Evolutionary conservation across 1,140 invertebrate genomes (phyloP).

Genomic region (Neodiprion virginianus): DNA sequence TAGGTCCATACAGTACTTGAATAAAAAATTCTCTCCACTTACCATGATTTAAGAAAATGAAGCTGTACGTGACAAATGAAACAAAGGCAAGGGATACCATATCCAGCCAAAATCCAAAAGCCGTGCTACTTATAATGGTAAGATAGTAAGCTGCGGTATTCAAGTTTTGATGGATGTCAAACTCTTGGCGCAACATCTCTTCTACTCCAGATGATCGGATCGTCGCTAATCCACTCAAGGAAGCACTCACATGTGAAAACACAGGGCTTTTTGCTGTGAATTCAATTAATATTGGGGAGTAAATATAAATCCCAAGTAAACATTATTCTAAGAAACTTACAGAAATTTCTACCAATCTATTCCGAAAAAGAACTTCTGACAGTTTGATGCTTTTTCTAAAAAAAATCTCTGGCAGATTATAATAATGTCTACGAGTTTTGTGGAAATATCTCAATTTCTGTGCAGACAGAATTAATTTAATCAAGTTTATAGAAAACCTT

Average conservation of each 20-base stretch:
- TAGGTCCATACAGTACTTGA: no score
- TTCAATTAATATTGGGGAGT: conserved; percentile 10
- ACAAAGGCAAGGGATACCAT: conserved; percentile 75
- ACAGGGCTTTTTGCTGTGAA: conserved; percentile 74
- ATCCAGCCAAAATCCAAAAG: conserved; percentile 84
- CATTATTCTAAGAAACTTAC: no score
- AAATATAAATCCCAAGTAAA: no score
- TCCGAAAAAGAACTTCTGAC: no score
- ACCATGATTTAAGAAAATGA: conserved; percentile 65
- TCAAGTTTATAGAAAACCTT: no score
- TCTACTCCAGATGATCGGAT: conserved; percentile 78
- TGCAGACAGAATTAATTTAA: no score
- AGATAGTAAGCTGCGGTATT: conserved; percentile 72
- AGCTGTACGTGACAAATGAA: conserved; percentile 74
- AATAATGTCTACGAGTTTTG: no score
- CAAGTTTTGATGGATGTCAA: conserved; percentile 73
- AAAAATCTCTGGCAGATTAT: no score
- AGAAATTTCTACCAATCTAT: no score
- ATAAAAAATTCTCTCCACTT: neutral
- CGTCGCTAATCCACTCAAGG: conserved; percentile 79
- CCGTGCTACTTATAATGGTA: conserved; percentile 75
- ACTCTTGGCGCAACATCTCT: conserved; percentile 74
- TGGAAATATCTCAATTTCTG: no score
- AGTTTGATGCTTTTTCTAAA: no score
- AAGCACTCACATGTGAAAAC: conserved; percentile 79